Percentiles rank a stretch among this genome's conserved stretches.
Conservation (phyloP, 1,140 invertebrate genomes). For the Heliconius melpomene region DNA sequence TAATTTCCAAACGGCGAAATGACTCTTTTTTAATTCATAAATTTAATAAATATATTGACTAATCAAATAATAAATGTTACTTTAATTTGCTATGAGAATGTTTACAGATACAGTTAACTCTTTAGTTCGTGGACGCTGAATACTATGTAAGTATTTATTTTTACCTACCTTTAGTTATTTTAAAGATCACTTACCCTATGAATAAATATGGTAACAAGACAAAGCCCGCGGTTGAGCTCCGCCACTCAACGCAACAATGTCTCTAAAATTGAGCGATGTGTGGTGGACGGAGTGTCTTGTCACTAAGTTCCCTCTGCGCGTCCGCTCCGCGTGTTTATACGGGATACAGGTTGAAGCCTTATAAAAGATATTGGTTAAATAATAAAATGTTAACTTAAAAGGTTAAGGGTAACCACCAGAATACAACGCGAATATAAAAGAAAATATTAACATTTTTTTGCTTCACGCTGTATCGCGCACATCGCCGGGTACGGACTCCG, state of each 20-base stretch:
- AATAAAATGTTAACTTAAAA: too few relatives aligned
- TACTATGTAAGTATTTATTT: conserved; percentile 2
- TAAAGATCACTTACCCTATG: too few relatives aligned
- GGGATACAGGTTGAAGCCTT: not conserved
- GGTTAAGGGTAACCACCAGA: too few relatives aligned
- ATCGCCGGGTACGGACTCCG: too few relatives aligned
- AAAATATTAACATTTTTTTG: not conserved
- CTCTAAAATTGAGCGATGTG: too few relatives aligned
- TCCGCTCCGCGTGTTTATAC: too few relatives aligned
- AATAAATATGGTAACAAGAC: too few relatives aligned
- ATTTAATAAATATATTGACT: not conserved
- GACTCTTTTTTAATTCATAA: not conserved
- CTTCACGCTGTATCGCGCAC: too few relatives aligned
- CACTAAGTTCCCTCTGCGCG: not conserved
- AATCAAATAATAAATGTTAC: not conserved
- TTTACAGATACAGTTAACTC: not conserved
- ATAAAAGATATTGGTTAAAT: too few relatives aligned
- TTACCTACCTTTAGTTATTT: not conserved
- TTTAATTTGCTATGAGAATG: not conserved
- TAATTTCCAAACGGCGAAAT: not conserved
- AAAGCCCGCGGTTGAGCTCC: too few relatives aligned
- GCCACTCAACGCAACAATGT: too few relatives aligned
- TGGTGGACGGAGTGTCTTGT: not conserved
- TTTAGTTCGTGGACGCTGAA: not conserved
- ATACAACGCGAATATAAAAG: too few relatives aligned